Evolutionary conservation across 2,797 vertebrate genomes (phyloP).

Genomic region (Hydrophis major): DNA sequence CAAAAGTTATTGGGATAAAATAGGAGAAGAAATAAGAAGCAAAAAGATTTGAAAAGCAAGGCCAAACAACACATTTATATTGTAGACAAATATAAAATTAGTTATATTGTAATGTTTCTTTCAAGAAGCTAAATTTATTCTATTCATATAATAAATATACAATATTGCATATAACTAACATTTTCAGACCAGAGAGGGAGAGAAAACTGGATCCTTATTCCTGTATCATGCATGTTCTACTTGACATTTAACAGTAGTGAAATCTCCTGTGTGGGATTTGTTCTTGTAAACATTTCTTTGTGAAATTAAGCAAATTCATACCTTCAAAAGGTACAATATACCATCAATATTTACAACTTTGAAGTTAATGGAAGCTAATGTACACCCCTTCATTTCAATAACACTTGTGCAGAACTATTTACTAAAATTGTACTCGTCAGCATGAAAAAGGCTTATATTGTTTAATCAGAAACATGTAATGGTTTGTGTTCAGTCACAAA

Average conservation of each 20-base stretch:
- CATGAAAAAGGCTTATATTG: slow-evolving; percentile 19
- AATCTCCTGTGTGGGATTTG: not conserved
- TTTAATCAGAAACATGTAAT: slow-evolving; percentile 30
- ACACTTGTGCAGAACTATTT: not conserved
- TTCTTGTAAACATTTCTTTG: slow-evolving; percentile 2
- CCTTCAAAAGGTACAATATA: not conserved
- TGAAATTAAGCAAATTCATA: not conserved
- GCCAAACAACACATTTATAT: not conserved
- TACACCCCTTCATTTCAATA: not conserved
- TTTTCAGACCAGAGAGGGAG: not conserved
- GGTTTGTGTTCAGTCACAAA: slow-evolving; percentile 57
- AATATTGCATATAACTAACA: not conserved
- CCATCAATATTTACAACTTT: not conserved
- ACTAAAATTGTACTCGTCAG: not conserved
- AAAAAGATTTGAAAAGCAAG: not conserved
- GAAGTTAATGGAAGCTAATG: not conserved
- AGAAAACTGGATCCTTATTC: slow-evolving; percentile 1
- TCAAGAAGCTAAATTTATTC: not conserved
- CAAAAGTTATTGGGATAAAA: not conserved
- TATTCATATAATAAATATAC: not conserved
- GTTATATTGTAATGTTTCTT: not conserved
- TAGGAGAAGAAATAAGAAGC: not conserved
- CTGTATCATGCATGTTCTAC: not conserved
- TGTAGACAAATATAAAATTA: not conserved
- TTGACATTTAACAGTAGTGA: not conserved